A percentile compares a stretch with the other conserved stretches of the same genome.
phyloP scores from a whole-genome alignment of 2,888 invertebrate species.

The Macropis europaea region DNA sequence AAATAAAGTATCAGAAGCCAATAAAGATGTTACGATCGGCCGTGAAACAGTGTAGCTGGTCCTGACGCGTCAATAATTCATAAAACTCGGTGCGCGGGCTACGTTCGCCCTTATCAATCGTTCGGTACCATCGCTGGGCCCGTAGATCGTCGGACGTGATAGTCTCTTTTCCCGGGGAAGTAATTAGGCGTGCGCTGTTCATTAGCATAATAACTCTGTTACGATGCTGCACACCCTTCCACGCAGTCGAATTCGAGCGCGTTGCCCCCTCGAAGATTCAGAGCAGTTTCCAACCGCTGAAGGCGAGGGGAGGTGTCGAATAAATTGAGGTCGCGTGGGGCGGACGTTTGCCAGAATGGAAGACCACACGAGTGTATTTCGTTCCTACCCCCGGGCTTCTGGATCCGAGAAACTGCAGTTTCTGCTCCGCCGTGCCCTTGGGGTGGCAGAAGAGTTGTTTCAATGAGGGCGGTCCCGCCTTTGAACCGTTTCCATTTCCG shows the following conservation, averaged over 20 bases:
- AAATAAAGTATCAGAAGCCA: background rate
- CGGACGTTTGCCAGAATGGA: slow-evolving; percentile 73
- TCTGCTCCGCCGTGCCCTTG: slow-evolving; percentile 28
- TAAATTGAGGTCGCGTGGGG: slow-evolving; percentile 79
- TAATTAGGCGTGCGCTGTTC: slow-evolving; percentile 69
- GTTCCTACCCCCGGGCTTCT: slow-evolving; percentile 57
- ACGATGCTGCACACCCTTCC: slow-evolving; percentile 51
- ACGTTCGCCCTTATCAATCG: slow-evolving; percentile 13
- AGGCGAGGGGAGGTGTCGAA: slow-evolving; percentile 79
- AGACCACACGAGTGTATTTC: slow-evolving; percentile 70
- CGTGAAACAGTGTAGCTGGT: slow-evolving; percentile 1
- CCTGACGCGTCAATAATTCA: slow-evolving; percentile 24
- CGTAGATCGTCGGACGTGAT: slow-evolving; percentile 36
- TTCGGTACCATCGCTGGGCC: background rate
- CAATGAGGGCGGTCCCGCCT: slow-evolving; percentile 50
- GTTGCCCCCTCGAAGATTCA: slow-evolving; percentile 50
- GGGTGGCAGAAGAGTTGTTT: slow-evolving; percentile 60
- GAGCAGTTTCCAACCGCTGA: slow-evolving; percentile 70
- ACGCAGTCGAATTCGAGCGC: slow-evolving; percentile 6
- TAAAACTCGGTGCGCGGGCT: background rate
- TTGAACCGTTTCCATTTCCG: slow-evolving; percentile 54
- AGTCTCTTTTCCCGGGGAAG: slow-evolving; percentile 37
- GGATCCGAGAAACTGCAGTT: slow-evolving; percentile 56
- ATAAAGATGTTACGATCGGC: slow-evolving; percentile 17
- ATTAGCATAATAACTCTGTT: slow-evolving; percentile 79